These are phyloP conservation scores for Mesorhabditis sp. DNA, from an alignment of 2,888 invertebrate genomes.

Conservation along the genomic window DNA sequence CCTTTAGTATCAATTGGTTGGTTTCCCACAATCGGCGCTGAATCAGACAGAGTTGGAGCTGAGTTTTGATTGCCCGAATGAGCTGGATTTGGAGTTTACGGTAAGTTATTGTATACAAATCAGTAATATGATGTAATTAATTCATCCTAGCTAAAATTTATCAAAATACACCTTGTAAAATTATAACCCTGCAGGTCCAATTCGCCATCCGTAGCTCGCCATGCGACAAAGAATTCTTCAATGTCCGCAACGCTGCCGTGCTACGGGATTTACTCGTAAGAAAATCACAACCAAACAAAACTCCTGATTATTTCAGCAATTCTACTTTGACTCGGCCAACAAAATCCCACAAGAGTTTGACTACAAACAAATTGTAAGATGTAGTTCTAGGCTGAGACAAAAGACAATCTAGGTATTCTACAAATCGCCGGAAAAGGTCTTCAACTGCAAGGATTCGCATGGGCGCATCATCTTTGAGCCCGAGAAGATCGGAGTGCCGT, in stretches of 20 bases:
- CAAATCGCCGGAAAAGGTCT: constrained; percentile 38
- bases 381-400: constrained; percentile 22
- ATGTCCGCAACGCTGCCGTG: constrained; percentile 24
- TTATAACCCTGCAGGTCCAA: constrained; percentile 26
- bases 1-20: constrained; percentile 52
- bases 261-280: constrained; percentile 24
- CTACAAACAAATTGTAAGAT: constrained; percentile 26
- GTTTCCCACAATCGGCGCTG: constrained; percentile 53
- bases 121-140: neutral
- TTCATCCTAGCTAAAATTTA: neutral
- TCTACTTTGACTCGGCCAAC: constrained; percentile 41
- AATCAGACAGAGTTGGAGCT: constrained; percentile 53
- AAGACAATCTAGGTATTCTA: constrained; percentile 35
- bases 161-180: no score
- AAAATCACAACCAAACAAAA: neutral
- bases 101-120: constrained; percentile 14
- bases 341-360: constrained; percentile 44
- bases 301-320: constrained; percentile 23
- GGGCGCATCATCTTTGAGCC: constrained; percentile 25
- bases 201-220: constrained; percentile 53
- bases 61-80: constrained; percentile 41
- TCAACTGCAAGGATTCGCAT: constrained; percentile 39
- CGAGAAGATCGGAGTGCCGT: constrained; percentile 17
- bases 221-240: constrained; percentile 56
- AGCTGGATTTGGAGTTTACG: constrained; percentile 42